phyloP scores from a whole-genome alignment of 2,888 invertebrate genomes.

The Troides oblongomaculatus region DNA sequence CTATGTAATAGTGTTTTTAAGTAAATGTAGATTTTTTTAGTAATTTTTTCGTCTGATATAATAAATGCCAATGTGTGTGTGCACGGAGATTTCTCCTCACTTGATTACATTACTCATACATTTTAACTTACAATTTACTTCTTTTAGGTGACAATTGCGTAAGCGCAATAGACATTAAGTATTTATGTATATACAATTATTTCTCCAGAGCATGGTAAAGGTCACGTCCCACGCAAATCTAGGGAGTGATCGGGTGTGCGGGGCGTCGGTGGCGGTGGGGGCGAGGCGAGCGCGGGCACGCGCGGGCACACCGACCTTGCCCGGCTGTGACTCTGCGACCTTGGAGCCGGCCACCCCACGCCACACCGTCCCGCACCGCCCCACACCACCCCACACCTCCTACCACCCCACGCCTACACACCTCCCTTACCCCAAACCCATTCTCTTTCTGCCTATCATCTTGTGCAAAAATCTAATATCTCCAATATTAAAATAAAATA shows the following conservation, averaged over 20 bases:
- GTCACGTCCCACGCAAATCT: slow-evolving; percentile 76
- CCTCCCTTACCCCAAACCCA: slow-evolving; percentile 29
- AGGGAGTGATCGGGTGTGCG: slow-evolving; percentile 64
- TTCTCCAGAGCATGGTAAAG: slow-evolving; percentile 75
- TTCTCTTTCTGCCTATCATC: slow-evolving; percentile 54
- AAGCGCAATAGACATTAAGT: slow-evolving; percentile 60
- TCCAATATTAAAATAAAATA: slow-evolving; percentile 44
- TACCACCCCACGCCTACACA: slow-evolving; percentile 35
- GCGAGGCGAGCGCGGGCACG: slow-evolving; percentile 60
- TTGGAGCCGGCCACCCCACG: slow-evolving; percentile 61
- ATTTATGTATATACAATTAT: slow-evolving; percentile 69
- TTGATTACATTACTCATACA: slow-evolving; percentile 13
- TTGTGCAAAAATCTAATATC: slow-evolving; percentile 71
- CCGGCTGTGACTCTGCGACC: slow-evolving; percentile 80
- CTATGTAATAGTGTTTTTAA: neutral
- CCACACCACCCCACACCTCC: slow-evolving; percentile 32
- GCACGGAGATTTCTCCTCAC: neutral
- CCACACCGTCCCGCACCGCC: slow-evolving; percentile 33
- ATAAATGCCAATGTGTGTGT: neutral
- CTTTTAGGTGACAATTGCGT: slow-evolving; percentile 43
- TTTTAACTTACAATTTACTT: slow-evolving; percentile 35
- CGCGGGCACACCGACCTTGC: slow-evolving; percentile 78
- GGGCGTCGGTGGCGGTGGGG: slow-evolving; percentile 43
- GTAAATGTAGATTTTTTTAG: neutral
- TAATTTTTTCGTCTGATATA: no score